A percentile compares a stretch with the other conserved stretches of the same genome.
These are phyloP conservation scores for Drosophila hamatofila DNA, from an alignment of 2,888 invertebrate species.

Conservation along the genomic window DNA sequence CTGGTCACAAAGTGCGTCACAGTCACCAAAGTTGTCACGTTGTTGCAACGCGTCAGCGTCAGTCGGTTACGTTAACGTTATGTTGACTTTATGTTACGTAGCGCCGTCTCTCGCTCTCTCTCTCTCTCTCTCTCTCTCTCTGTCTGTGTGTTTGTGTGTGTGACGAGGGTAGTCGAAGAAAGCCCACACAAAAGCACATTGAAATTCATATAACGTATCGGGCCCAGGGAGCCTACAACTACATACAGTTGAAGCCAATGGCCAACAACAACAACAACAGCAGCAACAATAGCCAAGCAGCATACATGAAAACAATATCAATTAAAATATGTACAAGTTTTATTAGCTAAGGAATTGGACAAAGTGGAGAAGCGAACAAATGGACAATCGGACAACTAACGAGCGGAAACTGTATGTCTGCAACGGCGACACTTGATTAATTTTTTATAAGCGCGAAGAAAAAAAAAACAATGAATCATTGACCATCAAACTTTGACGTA, in stretches of 20 bases:
- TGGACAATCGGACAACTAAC: slow-evolving; percentile 18
- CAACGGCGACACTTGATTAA: slow-evolving; percentile 51
- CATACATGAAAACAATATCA: slow-evolving; percentile 61
- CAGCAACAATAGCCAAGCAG: slow-evolving; percentile 4
- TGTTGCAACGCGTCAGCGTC: slow-evolving; percentile 56
- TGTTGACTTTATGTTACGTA: slow-evolving; percentile 48
- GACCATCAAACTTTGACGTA: slow-evolving; percentile 9
- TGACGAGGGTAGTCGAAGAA: slow-evolving; percentile 57
- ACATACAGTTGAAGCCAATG: slow-evolving; percentile 19
- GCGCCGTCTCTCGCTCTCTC: slow-evolving; percentile 14
- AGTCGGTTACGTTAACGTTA: slow-evolving; percentile 57
- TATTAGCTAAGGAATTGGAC: slow-evolving; percentile 47
- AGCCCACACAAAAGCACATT: slow-evolving; percentile 79
- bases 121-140: no score
- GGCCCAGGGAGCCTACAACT: slow-evolving; percentile 37
- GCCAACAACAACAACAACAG: slow-evolving; percentile 8
- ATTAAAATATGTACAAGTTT: slow-evolving; percentile 64
- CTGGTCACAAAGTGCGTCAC: slow-evolving; percentile 60
- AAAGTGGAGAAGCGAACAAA: slow-evolving; percentile 23
- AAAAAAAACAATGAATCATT: slow-evolving; percentile 9
- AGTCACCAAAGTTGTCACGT: slow-evolving; percentile 57
- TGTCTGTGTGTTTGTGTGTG: not conserved
- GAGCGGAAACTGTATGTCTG: slow-evolving; percentile 54
- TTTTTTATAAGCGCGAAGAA: slow-evolving; percentile 40
- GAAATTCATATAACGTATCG: slow-evolving; percentile 61